These are phyloP conservation scores for Melanophora roralis DNA, from an alignment of 2,888 invertebrate species.

Conservation along the genomic window DNA sequence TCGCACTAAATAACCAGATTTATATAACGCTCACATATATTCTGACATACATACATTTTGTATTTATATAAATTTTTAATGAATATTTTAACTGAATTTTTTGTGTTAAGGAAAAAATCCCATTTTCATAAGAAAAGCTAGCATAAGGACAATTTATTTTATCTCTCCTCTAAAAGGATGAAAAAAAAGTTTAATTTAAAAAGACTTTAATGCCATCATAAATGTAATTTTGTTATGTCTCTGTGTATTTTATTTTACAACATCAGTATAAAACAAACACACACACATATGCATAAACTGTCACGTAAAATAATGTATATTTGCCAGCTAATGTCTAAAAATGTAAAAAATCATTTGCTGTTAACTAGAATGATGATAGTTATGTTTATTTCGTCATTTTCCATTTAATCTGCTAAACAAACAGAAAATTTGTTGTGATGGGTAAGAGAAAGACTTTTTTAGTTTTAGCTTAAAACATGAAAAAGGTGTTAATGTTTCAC, in stretches of 20 bases:
- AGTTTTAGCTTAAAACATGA: background rate
- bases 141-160: background rate
- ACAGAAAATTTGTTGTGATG: background rate
- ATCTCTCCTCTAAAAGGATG: background rate
- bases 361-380: background rate
- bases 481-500: conserved; percentile 5
- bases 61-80: conserved; percentile 32
- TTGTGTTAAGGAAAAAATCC: background rate
- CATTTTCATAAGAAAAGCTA: background rate
- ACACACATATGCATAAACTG: background rate
- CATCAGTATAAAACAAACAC: background rate
- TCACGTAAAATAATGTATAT: conserved; percentile 3
- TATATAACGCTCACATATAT: too few species aligned
- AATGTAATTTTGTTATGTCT: conserved; percentile 17
- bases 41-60: background rate
- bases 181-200: conserved; percentile 5
- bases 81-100: background rate
- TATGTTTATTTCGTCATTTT: background rate
- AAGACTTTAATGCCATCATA: conserved; percentile 31
- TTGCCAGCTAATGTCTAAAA: conserved; percentile 12
- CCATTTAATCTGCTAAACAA: background rate
- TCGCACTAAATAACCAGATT: too few species aligned
- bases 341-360: background rate
- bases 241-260: background rate
- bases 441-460: background rate